Evolutionary conservation across 1,140 invertebrate species (phyloP).

Genomic region (Drosophila lini): DNA sequence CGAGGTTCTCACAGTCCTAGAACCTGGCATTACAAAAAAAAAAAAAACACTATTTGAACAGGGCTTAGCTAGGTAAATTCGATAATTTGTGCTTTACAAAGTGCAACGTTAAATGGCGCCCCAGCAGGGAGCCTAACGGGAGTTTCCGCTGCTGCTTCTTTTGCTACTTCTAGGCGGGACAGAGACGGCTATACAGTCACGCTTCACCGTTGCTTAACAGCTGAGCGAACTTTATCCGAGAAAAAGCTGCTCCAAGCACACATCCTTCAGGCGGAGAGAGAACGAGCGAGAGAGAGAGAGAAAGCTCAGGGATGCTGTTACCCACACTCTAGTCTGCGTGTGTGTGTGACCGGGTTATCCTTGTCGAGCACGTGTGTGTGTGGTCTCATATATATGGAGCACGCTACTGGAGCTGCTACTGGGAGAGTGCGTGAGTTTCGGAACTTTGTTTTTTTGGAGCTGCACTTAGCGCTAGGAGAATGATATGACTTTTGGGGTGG

Average conservation of each 20-base stretch:
- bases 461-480: conserved; percentile 49
- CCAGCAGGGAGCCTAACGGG: conserved; percentile 28
- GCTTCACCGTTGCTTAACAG: conserved; percentile 28
- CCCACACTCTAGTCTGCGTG: conserved; percentile 38
- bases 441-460: conserved; percentile 18
- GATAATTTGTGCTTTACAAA: conserved; percentile 26
- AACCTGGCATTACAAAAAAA: conserved; percentile 32
- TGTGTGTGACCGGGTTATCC: conserved; percentile 62
- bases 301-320: conserved; percentile 39
- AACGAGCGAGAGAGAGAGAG: conserved; percentile 2
- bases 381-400: conserved; percentile 51
- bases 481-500: conserved; percentile 34
- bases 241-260: conserved; percentile 16
- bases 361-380: conserved; percentile 29
- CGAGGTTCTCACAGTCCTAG: conserved; percentile 63
- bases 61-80: conserved; percentile 22
- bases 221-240: conserved; percentile 40
- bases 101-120: conserved; percentile 30
- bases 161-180: conserved; percentile 9
- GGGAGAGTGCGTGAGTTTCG: conserved; percentile 32
- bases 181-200: conserved; percentile 30
- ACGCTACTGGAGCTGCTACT: conserved; percentile 27
- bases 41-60: conserved; percentile 6
- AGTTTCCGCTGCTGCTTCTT: neutral
- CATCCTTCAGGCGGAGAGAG: conserved; percentile 20